Base-by-base conservation (phyloP, 1,140 invertebrate genomes). In the Lucilia sericata region DNA sequence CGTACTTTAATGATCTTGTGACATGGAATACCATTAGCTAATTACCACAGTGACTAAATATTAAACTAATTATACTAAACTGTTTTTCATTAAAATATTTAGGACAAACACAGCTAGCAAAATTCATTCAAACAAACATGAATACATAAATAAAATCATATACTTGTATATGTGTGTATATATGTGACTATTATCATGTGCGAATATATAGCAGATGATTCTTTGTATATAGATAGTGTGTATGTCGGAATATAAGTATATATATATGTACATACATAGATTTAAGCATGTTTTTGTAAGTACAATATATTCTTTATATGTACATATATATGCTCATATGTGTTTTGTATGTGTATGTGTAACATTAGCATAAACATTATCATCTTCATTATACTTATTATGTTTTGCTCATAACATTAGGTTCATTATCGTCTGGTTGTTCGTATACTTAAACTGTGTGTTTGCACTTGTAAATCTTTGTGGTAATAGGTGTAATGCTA, bases 41-140 rank as follows among this genome's bases (percentile, higher is more conserved):
- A 70, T 70, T 70, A 70, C 65, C 65, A 70, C 65, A 21, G 65
- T 70, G 65, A 70, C 65, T 70, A 70, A 70, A 70, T 70, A 70
- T 70, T 70, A 70, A 70, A 25, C 65, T 70, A 70, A 70, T 70
- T 70, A 70, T 21, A 25, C 65, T 70, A 70, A 70, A 70, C 65
- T 70, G 65, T 70, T 70, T 70, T 70, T 70, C 65, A 70, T 70
- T 70, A 70, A 70, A 70, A 70, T 70, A 70, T 60, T 60, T 60
- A 60, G 55, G n/a, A 60, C 55, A n/a, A n/a, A 60, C 55, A 60
- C 42, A n/a, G 14, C 14, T 60, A 60, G 12, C 51, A 12, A 12
- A 55, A 55, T 55, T 12, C 17, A 5, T n/a, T 14, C 51, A 55
- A 36, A 60, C 14, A n/a, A 1, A 17, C 14, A 60, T 60, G n/a